Evolutionary conservation across 1,140 invertebrate species (phyloP).

Genomic region (Drosophila pectinifera): DNA sequence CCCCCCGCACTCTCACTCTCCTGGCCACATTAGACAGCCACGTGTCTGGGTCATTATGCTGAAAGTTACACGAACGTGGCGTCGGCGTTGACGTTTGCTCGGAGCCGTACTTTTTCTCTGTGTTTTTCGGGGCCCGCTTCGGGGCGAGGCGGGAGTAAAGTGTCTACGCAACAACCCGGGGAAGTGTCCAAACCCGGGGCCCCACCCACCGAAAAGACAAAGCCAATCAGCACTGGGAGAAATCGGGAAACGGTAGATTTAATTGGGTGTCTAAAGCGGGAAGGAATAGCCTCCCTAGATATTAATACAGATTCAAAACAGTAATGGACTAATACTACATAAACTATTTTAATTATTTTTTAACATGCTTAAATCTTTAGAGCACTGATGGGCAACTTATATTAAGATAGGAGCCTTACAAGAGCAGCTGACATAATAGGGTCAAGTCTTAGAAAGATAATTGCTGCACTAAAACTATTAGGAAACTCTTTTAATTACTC

Average conservation of each 20-base stretch:
- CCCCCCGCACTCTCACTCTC: constrained; percentile 46
- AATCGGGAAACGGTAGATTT: background rate
- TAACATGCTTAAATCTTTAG: too few species aligned
- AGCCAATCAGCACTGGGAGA: constrained; percentile 15
- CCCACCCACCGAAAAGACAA: constrained; percentile 7
- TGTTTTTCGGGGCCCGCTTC: constrained; percentile 11
- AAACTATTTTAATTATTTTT: too few species aligned
- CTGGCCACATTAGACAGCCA: constrained; percentile 80
- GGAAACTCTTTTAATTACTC: too few species aligned
- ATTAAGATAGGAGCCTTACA: background rate
- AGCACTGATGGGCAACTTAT: too few species aligned
- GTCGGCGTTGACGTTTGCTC: constrained; percentile 72
- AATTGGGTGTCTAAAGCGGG: background rate
- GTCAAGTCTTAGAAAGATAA: too few species aligned
- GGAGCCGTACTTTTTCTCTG: constrained; percentile 9
- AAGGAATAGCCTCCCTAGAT: background rate
- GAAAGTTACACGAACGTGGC: constrained; percentile 77
- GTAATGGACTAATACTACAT: too few species aligned
- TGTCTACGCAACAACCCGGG: constrained; percentile 30
- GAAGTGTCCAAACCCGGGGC: constrained; percentile 33
- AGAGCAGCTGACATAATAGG: background rate
- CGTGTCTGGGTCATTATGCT: constrained; percentile 83
- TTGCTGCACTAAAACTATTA: background rate
- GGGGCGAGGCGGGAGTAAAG: constrained; percentile 18
- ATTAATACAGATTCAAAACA: too few species aligned